phyloP scores from a whole-genome alignment of 2,113 vertebrate genomes.

The Pluvianellus socialis region DNA sequence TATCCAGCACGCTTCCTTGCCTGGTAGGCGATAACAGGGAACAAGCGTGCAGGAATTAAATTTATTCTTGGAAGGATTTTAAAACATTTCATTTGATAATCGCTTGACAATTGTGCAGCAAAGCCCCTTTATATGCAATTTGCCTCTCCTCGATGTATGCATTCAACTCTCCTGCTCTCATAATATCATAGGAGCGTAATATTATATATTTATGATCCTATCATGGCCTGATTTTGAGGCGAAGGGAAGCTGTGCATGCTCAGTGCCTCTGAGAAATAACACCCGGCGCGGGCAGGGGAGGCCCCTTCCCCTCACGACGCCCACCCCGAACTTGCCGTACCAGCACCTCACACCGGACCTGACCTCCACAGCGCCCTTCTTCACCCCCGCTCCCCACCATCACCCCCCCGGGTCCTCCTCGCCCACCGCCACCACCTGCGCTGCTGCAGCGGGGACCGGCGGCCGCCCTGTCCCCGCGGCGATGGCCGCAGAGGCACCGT shows the following conservation, averaged over 20 bases:
- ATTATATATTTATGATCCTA: constrained; percentile 55
- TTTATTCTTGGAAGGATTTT: not conserved
- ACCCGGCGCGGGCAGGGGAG: not conserved
- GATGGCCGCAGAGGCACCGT: not conserved
- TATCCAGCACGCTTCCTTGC: not conserved
- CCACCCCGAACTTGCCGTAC: not conserved
- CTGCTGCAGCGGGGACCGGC: not conserved
- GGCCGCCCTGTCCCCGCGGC: not conserved
- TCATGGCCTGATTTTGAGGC: constrained; percentile 47
- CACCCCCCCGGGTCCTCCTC: not conserved
- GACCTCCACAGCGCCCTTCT: not conserved
- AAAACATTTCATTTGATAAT: not conserved
- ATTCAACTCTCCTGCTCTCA: constrained; percentile 25
- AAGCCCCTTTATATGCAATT: not conserved
- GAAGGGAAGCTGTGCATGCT: not conserved
- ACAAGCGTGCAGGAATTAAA: not conserved
- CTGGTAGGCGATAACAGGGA: not conserved
- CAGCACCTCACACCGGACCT: not conserved
- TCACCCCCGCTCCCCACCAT: no score
- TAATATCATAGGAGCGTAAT: constrained; percentile 7
- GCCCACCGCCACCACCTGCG: not conserved
- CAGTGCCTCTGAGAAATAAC: not conserved
- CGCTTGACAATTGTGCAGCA: not conserved
- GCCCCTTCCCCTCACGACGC: not conserved
- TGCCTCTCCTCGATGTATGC: not conserved